Base-by-base conservation (phyloP, 2,797 vertebrate genomes). In the Onychomys leucogaster region DNA sequence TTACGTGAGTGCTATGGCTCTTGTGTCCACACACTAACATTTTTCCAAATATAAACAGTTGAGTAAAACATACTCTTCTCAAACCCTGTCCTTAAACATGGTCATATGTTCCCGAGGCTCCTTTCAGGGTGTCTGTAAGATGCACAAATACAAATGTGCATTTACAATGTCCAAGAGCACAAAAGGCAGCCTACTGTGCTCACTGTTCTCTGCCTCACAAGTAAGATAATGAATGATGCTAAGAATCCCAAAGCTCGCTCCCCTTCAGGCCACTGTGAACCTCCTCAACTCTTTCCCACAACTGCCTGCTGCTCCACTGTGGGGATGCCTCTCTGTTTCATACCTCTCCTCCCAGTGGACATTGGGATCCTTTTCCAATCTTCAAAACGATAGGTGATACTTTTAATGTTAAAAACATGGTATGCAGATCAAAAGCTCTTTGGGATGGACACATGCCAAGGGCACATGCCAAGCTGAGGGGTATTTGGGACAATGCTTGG, bases 281-380 rank as follows among this genome's bases (percentile, higher is more conserved):
- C 21, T 46, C 91, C 37, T 23, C 16, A 0, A 29, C n/a, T 52
- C 73, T 57, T 29, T 11, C 23, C 71, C 32, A 9, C 13, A 16
- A 16, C 2, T 3, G 9, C 2, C 5, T 4, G 0, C 32, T 0
- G 6, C 32, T 11, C 21, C 8, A 19, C 3, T 3, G 6, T 6
- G 29, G 0, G 2, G 8, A 16, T 4, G 23, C 90, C 5, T 46
- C 34, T 59, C 80, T 59, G 16, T 0, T 34, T 10, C n/a, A 92
- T 55, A 37, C 14, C 29, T 25, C 27, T 32, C 65, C 83, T 32
- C 25, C 49, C 1, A 23, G 52, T 27, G 76, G 78, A 37, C 61
- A 19, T 23, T 57, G 63, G 73, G 32, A 29, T 82, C 57, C 59
- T 86, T 90, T 43, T 80, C 90, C 90, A 41, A 77, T 81, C 59